Conservation (phyloP, 2,888 invertebrate genomes). For the Serripes groenlandicus region DNA sequence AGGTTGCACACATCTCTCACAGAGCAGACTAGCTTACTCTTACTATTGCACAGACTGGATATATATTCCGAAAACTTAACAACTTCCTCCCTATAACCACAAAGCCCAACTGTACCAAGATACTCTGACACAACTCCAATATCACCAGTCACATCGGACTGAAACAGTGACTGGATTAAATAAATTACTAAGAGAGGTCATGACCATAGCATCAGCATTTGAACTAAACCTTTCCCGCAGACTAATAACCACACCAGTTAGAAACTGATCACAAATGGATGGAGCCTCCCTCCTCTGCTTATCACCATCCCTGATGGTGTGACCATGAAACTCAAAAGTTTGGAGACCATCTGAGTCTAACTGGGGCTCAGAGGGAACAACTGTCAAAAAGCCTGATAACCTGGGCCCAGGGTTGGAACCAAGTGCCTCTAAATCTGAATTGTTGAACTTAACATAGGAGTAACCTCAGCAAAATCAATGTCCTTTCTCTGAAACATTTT, state of each 20-base stretch:
- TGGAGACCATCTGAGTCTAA: constrained; percentile 44
- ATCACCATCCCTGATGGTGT: constrained; percentile 57
- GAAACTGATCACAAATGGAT: constrained; percentile 50
- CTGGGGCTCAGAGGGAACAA: constrained; percentile 49
- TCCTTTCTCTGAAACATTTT: constrained; percentile 58
- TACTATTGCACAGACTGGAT: not conserved
- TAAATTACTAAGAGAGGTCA: constrained; percentile 3
- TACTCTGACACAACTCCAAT: constrained; percentile 15
- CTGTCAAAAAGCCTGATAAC: constrained; percentile 30
- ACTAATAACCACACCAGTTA: constrained; percentile 41
- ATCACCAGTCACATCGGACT: not conserved
- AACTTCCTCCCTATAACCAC: not conserved
- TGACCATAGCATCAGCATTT: not conserved
- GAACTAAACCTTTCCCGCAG: constrained; percentile 47
- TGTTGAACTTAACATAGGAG: constrained; percentile 45
- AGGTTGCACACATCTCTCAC: not conserved
- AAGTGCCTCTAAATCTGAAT: constrained; percentile 27
- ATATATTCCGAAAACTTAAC: not conserved
- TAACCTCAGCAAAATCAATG: constrained; percentile 59
- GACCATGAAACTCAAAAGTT: constrained; percentile 54
- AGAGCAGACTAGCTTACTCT: not conserved
- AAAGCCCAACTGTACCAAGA: constrained; percentile 15
- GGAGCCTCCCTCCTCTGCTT: constrained; percentile 60
- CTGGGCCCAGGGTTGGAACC: constrained; percentile 19
- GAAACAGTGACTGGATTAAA: constrained; percentile 2